Conservation (phyloP, 2,797 vertebrate genomes). For the Scolopax bukidnonensis region DNA sequence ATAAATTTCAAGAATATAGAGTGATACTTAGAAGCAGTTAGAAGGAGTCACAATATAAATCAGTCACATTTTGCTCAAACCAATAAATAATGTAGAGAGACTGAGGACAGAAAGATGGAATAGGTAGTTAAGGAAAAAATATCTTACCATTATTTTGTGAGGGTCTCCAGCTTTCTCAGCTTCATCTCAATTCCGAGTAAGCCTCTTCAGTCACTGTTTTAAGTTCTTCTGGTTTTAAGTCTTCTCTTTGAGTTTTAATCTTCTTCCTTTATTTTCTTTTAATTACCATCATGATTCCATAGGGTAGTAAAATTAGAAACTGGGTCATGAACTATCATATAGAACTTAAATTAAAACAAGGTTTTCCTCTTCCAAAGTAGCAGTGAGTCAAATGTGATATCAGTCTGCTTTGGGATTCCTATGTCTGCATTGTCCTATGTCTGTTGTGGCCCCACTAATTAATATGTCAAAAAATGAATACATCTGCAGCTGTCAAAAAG, state of each 20-base stretch:
- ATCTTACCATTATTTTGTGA: not conserved
- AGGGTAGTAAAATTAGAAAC: not conserved
- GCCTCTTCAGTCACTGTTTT: not conserved
- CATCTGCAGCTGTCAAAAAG: not conserved
- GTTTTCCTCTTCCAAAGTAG: not conserved
- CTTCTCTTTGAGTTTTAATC: not conserved
- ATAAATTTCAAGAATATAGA: not conserved
- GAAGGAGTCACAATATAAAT: not conserved
- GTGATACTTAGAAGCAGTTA: not conserved
- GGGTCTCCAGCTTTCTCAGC: not conserved
- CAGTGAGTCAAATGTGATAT: not conserved
- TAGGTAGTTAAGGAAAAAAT: not conserved
- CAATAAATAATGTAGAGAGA: not conserved
- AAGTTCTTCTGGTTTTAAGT: not conserved
- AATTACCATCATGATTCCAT: accelerated
- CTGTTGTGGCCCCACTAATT: not conserved
- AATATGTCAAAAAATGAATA: not conserved
- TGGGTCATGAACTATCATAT: not conserved
- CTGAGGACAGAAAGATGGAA: not conserved
- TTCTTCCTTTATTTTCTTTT: not conserved
- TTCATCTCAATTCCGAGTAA: not conserved
- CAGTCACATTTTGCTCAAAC: not conserved
- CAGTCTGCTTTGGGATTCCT: not conserved
- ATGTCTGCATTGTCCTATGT: not conserved
- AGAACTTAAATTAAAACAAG: not conserved